Percentiles rank a stretch among this genome's conserved stretches.
Conservation (phyloP, 2,113 vertebrate genomes). For the Lynx canadensis region DNA sequence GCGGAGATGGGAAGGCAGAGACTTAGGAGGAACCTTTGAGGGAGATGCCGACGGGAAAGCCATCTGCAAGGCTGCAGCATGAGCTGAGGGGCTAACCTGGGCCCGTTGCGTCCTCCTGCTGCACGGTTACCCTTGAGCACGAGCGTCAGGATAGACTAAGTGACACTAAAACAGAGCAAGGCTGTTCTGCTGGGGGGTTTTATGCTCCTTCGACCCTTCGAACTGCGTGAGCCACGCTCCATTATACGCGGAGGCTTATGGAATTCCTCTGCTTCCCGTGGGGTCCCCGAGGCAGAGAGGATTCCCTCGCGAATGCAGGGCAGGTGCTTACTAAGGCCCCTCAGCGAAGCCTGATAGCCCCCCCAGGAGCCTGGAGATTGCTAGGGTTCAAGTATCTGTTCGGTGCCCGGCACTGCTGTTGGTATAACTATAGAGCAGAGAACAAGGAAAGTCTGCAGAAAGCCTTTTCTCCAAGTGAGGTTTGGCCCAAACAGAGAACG, state of each 20-base stretch:
- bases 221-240: accelerated
- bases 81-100: no score
- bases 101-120: neutral
- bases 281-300: neutral
- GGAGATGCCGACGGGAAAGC: accelerated
- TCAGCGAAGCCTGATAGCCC: accelerated
- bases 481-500: neutral
- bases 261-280: neutral
- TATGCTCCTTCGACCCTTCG: neutral
- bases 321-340: neutral
- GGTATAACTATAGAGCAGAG: accelerated
- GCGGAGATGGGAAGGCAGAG: neutral
- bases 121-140: accelerated
- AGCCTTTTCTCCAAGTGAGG: neutral
- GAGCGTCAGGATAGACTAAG: accelerated
- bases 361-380: neutral
- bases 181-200: neutral
- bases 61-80: neutral
- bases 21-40: neutral
- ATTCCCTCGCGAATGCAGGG: no score
- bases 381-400: accelerated
- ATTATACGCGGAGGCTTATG: accelerated
- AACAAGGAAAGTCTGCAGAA: accelerated
- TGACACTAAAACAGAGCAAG: neutral
- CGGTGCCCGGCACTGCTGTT: accelerated